These are phyloP conservation scores for Lepilemur ruficaudatus DNA, from an alignment of 2,797 vertebrate genomes.

Conservation along the genomic window DNA sequence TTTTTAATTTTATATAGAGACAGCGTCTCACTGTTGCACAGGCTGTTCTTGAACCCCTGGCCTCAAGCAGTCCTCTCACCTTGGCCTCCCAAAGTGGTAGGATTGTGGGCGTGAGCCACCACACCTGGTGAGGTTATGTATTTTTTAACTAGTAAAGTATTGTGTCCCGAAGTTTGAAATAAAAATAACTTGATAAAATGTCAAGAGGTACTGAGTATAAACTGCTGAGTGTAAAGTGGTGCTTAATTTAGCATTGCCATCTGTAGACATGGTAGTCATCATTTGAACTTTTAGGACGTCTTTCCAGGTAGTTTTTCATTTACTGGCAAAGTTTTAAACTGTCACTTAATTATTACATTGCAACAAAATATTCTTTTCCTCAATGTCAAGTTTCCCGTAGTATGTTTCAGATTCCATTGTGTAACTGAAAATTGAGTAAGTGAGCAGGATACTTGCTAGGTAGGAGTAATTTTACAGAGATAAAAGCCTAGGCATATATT, in stretches of 20 bases:
- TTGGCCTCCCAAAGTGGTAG: not conserved
- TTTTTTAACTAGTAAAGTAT: not conserved
- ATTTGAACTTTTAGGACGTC: not conserved
- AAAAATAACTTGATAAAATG: not conserved
- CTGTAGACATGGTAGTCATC: not conserved
- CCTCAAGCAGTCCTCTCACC: not conserved
- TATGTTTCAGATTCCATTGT: not conserved
- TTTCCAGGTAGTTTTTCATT: not conserved
- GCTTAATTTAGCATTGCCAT: not conserved
- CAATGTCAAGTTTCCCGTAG: not conserved
- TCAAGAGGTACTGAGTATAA: not conserved
- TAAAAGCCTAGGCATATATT: not conserved
- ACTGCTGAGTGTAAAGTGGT: not conserved
- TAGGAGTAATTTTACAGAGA: not conserved
- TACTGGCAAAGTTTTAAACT: not conserved
- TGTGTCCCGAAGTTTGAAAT: not conserved
- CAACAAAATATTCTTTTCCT: not conserved
- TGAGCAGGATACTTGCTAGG: not conserved
- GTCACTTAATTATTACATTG: not conserved
- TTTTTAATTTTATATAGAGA: not conserved
- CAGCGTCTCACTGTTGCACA: not conserved
- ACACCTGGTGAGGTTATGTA: not conserved
- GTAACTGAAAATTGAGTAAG: not conserved
- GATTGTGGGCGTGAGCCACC: not conserved
- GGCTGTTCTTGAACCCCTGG: not conserved